Evolutionary conservation across 2,888 invertebrate genomes (phyloP), one percentile per base, ranked within the genome.

Genomic region (Mesochorus sp.): DNA sequence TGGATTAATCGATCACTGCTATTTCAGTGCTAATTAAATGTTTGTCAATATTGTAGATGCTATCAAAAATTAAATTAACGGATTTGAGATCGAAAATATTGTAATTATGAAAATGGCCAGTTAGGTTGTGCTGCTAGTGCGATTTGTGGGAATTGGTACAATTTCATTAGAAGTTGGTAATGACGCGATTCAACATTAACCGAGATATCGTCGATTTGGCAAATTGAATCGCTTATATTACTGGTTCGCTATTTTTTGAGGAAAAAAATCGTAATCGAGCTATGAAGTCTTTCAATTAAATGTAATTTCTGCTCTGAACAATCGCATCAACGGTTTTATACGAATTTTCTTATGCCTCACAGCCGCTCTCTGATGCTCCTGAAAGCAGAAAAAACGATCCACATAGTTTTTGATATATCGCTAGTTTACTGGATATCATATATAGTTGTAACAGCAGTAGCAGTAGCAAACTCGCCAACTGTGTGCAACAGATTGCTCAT

Each of bases 401-500:
- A 19, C 39, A 59, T 62, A 57, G 80, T 70, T 62, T 67, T 76
- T 79, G 84, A 81, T 75, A 80, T 47, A 64, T 73, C 64, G 71
- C 64, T 73, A 66, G 51, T 66, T 21, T 59, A n/a, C 39, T 39
- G 14, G 8, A 51, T 55, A 59, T 26, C 6, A n/a, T 26, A 8
- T 0, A 12, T 14, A 57, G 19, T 57, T 64, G 47, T 21, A 44
- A 34, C 10, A 24, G 47, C 19, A 14, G 42, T 24, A 42, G 17
- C 28, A 5, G 34, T 67, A 31, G 19, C 49, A 44, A n/a, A 55
- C 21, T 66, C 59, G 28, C 44, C 21, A 2, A 31, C n/a, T n/a
- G 51, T 39, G 57, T 59, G 79, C 81, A 82, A 80, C 76, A 76
- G 62, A 79, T 81, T 76, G 80, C 62, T 59, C 59, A 68, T 82